These are phyloP conservation scores for Perithous albicinctus DNA, from an alignment of 2,888 invertebrate genomes.

Conservation along the genomic window DNA sequence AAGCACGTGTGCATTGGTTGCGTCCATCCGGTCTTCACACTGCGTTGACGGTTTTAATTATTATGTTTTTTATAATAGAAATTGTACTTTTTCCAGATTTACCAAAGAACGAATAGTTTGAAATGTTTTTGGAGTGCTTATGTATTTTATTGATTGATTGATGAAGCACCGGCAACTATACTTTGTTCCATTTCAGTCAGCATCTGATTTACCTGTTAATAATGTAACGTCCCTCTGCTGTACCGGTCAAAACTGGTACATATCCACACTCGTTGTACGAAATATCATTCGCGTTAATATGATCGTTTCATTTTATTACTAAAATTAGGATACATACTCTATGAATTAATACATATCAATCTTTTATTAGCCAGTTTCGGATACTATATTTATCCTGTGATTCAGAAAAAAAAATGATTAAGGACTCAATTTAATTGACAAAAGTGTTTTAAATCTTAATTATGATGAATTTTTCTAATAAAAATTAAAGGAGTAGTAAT, in stretches of 20 bases:
- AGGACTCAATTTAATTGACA: too few species aligned
- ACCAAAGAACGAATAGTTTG: neutral
- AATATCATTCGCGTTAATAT: slow-evolving; percentile 17
- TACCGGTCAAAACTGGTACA: slow-evolving; percentile 54
- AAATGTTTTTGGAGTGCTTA: neutral
- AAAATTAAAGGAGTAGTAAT: too few species aligned
- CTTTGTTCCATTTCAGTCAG: neutral
- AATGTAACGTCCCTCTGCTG: slow-evolving; percentile 18
- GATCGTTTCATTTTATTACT: too few species aligned
- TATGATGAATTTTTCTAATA: too few species aligned
- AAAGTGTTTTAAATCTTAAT: too few species aligned
- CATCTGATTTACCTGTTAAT: slow-evolving; percentile 3
- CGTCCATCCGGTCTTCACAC: neutral
- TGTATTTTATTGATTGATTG: neutral
- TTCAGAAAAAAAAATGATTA: too few species aligned
- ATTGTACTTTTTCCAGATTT: too few species aligned
- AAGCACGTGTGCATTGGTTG: slow-evolving; percentile 42
- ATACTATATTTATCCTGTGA: too few species aligned
- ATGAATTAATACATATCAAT: too few species aligned
- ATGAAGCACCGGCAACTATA: neutral
- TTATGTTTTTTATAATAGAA: neutral
- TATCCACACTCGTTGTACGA: slow-evolving; percentile 28
- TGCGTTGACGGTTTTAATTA: neutral
- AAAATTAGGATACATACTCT: too few species aligned
- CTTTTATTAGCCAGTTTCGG: too few species aligned